These are phyloP conservation scores for Mnemiopsis leidyi DNA, from an alignment of 37 sponge, comb jelly and placozoan genomes.

Conservation along the genomic window DNA sequence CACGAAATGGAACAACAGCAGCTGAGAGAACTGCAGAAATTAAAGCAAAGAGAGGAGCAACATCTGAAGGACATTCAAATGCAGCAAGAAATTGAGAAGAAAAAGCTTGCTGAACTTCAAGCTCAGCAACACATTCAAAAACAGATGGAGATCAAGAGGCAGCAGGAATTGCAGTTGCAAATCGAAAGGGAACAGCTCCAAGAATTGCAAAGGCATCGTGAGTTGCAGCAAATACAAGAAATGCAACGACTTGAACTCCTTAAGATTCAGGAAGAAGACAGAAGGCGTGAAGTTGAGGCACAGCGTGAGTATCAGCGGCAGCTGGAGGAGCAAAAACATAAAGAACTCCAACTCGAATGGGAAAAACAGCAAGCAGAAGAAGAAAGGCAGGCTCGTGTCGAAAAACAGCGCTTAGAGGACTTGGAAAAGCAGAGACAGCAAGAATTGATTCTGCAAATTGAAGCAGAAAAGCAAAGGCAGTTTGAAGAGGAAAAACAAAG, in stretches of 20 bases:
- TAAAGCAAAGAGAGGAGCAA: neutral
- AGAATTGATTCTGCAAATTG: neutral
- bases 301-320: neutral
- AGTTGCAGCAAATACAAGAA: conserved; percentile 32
- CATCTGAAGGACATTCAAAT: neutral
- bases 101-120: neutral
- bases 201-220: neutral
- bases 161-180: conserved; percentile 4
- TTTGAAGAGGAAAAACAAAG: neutral
- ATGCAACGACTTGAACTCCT: conserved; percentile 24
- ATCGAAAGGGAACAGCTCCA: conserved; percentile 34
- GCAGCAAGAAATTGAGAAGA: neutral
- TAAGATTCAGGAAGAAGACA: conserved; percentile 13
- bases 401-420: neutral
- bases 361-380: neutral
- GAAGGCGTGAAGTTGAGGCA: neutral
- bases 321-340: conserved; percentile 16
- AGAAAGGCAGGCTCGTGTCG: neutral
- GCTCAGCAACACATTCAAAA: conserved; percentile 15
- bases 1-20: neutral
- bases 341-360: neutral
- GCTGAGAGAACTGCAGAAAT: neutral
- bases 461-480: conserved; percentile 12
- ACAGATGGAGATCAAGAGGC: neutral
- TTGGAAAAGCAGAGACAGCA: conserved; percentile 13